Conservation (phyloP, 2,888 invertebrate genomes). For the Philereme vetulata region DNA sequence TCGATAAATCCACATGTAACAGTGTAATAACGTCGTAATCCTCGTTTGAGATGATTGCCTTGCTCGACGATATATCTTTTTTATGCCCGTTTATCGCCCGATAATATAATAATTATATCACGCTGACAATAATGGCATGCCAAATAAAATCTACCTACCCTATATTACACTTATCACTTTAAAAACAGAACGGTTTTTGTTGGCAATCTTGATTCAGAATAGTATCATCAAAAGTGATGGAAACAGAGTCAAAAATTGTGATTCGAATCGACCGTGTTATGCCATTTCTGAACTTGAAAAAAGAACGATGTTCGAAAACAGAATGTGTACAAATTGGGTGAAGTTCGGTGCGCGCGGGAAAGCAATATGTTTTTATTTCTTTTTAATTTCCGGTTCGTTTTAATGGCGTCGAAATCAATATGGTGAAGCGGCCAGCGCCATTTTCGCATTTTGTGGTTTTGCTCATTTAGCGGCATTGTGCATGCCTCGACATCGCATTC, state of each 20-base stretch:
- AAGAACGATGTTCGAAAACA: slow-evolving; percentile 70
- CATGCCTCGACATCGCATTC: slow-evolving; percentile 51
- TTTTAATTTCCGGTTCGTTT: slow-evolving; percentile 82
- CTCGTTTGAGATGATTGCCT: slow-evolving; percentile 73
- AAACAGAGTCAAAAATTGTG: slow-evolving; percentile 42
- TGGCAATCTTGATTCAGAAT: slow-evolving; percentile 21
- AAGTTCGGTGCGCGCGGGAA: slow-evolving; percentile 79
- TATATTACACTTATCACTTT: slow-evolving; percentile 55
- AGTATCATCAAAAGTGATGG: slow-evolving; percentile 24
- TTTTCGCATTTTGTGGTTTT: slow-evolving; percentile 80
- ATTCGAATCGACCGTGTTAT: slow-evolving; percentile 35
- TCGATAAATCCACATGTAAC: slow-evolving; percentile 75
- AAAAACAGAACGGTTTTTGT: slow-evolving; percentile 50
- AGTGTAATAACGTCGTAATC: slow-evolving; percentile 74
- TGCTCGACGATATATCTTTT: slow-evolving; percentile 74
- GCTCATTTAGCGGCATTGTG: slow-evolving; percentile 76
- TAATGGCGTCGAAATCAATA: slow-evolving; percentile 83
- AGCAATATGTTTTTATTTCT: slow-evolving; percentile 83
- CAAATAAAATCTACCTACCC: slow-evolving; percentile 81
- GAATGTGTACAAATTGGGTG: slow-evolving; percentile 80
- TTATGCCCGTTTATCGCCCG: slow-evolving; percentile 80
- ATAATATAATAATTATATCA: slow-evolving; percentile 83
- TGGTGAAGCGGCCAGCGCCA: slow-evolving; percentile 74
- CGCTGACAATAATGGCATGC: slow-evolving; percentile 80
- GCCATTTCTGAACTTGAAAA: slow-evolving; percentile 50